A percentile compares a stretch with the other conserved stretches of the same genome.
These are phyloP conservation scores for Platichthys flesus DNA, from an alignment of 2,113 vertebrate genomes.

Conservation along the genomic window DNA sequence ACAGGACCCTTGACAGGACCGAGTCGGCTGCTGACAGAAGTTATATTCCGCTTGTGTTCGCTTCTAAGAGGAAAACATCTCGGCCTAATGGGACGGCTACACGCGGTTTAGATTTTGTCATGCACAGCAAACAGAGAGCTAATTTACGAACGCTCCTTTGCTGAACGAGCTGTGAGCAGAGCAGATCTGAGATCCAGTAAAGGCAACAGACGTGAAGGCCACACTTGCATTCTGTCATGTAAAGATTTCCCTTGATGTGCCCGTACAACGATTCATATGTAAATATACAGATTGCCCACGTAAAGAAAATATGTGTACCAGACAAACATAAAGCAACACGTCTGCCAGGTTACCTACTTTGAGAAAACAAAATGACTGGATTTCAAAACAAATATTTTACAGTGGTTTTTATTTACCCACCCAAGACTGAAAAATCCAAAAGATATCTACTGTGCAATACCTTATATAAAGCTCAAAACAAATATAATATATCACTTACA, in stretches of 20 bases:
- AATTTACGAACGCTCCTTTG: neutral
- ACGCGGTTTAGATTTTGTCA: neutral
- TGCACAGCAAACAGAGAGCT: conserved; percentile 4
- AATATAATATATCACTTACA: too few relatives aligned
- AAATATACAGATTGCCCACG: neutral
- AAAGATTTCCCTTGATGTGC: neutral
- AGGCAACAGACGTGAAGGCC: too few relatives aligned
- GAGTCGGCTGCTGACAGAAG: conserved; percentile 17
- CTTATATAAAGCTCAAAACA: too few relatives aligned
- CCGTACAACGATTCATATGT: neutral
- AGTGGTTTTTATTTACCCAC: too few relatives aligned
- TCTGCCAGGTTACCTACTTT: too few relatives aligned
- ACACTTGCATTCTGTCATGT: too few relatives aligned
- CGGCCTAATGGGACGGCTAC: neutral
- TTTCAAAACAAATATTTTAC: too few relatives aligned
- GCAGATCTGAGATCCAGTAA: neutral
- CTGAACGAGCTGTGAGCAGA: neutral
- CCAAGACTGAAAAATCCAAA: too few relatives aligned
- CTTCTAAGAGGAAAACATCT: neutral
- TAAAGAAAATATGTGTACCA: too few relatives aligned
- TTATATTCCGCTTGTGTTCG: neutral
- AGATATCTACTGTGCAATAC: too few relatives aligned
- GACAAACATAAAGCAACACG: too few relatives aligned
- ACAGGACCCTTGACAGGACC: neutral
- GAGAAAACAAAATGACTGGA: too few relatives aligned